Conservation (phyloP, 1,140 invertebrate species). For the Pinna nobilis region DNA sequence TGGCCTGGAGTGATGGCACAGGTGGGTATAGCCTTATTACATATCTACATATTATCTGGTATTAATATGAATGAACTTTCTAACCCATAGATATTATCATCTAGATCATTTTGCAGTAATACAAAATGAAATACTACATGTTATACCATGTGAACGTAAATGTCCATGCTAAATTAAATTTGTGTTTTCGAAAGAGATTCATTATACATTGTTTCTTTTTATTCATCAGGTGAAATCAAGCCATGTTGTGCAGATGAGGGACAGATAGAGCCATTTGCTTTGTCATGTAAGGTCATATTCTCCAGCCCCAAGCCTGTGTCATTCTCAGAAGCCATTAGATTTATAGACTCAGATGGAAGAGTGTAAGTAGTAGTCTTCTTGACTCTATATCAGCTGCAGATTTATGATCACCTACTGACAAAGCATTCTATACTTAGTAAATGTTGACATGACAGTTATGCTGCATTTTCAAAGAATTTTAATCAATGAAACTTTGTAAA, state of each 20-base stretch:
- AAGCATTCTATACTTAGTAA: too few species aligned
- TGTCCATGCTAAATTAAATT: background rate
- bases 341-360: constrained; percentile 60
- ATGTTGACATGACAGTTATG: background rate
- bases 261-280: constrained; percentile 58
- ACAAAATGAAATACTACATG: too few species aligned
- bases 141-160: too few species aligned
- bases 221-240: constrained; percentile 58
- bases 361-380: constrained; percentile 43
- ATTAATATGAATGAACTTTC: too few species aligned
- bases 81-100: too few species aligned
- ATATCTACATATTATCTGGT: background rate
- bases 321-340: constrained; percentile 62
- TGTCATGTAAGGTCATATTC: constrained; percentile 68
- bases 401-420: too few species aligned
- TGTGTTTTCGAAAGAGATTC: background rate
- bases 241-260: constrained; percentile 61
- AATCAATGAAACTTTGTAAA: background rate
- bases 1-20: constrained; percentile 63
- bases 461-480: background rate
- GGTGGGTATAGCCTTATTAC: constrained; percentile 49
- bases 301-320: constrained; percentile 68
- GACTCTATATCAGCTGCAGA: background rate
- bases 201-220: background rate
- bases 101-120: too few species aligned